phyloP scores from a whole-genome alignment of 2,113 vertebrate genomes.

The Rhabdornis inornatus region DNA sequence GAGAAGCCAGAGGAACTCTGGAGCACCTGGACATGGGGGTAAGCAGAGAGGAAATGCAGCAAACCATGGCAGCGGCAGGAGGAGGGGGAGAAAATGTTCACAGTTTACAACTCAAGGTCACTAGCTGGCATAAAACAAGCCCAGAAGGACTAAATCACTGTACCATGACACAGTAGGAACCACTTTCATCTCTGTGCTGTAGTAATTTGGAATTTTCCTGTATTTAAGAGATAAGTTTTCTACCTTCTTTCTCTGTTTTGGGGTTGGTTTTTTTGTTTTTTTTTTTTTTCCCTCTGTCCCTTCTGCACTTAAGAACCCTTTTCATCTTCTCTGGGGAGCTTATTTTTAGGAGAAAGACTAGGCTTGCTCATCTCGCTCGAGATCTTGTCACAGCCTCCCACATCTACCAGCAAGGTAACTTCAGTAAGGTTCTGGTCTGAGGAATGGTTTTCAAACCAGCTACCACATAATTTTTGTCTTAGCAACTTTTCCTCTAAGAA shows the following conservation, averaged over 20 bases:
- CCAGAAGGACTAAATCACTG: background rate
- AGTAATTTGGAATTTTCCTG: background rate
- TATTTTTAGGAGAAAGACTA: background rate
- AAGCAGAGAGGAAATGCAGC: background rate
- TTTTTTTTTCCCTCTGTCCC: fast-evolving
- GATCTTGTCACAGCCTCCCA: background rate
- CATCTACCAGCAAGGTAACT: background rate
- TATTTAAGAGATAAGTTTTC: background rate
- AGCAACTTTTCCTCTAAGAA: background rate
- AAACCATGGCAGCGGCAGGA: background rate
- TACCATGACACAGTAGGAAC: background rate
- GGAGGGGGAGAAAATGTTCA: background rate
- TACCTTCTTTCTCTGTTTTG: background rate
- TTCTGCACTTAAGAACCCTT: background rate
- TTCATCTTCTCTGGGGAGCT: background rate
- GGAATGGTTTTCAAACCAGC: background rate
- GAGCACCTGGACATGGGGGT: fast-evolving
- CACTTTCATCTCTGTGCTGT: background rate
- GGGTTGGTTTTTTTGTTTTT: too few species aligned
- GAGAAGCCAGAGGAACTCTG: background rate
- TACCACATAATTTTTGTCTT: background rate
- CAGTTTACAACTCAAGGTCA: background rate
- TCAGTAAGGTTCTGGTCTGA: background rate
- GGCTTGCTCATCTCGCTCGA: background rate
- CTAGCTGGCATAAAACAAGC: background rate